Evolutionary conservation across 2,113 vertebrate species (phyloP), one percentile per base, ranked within the genome.

Genomic region (Tringa solitaria): DNA sequence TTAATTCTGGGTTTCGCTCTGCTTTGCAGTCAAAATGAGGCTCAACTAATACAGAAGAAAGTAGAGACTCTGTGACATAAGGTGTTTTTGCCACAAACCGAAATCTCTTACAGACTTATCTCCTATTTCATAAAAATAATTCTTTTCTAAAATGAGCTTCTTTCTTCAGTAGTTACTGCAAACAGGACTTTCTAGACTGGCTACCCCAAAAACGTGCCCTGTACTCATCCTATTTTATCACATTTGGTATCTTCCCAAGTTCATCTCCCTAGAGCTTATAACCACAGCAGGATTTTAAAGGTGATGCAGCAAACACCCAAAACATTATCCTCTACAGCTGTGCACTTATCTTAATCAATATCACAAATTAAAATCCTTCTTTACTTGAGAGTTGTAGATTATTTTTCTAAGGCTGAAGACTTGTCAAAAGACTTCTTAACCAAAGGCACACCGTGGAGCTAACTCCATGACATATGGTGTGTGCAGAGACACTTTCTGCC

Each of bases 391-490:
- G 8, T 22, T 56, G 45, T 4, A 14, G 11, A 32, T 37, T 78
- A 26, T n/a, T 90, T 81, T 82, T 57, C 2, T 18, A 51, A 60
- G 57, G 79, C 23, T 83, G 28, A 87, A 75, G 30, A 83, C 33
- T 2, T 75, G 10, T 46, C 23, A 35, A 16, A 59, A 63, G 53
- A 35, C 33, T 87, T 60, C 26, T 84, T 33, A 88, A 56, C 12
- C 2, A 3, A 73, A 77, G 45, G 48, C 3, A 1, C 7, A 60
- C 10, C 10, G 0, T 51, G n/a, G 18, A 46, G 24, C 19, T 63
- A 78, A 30, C 45, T 46, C 54, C 23, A 64, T 3, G 8, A 7
- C 18, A 43, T 1, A 0, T 6, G 10, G 22, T 10, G 1, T 6
- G 23, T 4, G 16, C 2, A 83, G 15, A 83, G 28, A 83, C 17